Percentiles rank a stretch among this genome's conserved stretches.
These are phyloP conservation scores for Dendrolimus houi DNA, from an alignment of 2,888 invertebrate genomes.

Conservation along the genomic window DNA sequence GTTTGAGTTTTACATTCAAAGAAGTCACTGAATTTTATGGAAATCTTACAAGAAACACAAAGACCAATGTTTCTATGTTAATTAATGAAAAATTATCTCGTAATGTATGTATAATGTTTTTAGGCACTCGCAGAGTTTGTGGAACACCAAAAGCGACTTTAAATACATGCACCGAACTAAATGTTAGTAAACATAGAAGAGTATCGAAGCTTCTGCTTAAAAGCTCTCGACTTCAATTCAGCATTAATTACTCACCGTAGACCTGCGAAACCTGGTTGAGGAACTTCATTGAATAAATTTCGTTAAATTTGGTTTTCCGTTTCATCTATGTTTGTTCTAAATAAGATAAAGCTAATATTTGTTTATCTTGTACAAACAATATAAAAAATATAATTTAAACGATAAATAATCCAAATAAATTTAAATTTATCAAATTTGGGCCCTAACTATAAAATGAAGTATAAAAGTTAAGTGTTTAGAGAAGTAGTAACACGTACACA, in stretches of 20 bases:
- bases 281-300: neutral
- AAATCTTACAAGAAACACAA: no score
- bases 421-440: no score
- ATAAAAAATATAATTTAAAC: no score
- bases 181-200: neutral
- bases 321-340: neutral
- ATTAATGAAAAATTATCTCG: no score
- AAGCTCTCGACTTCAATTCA: slow-evolving; percentile 7
- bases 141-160: neutral
- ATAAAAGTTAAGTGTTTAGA: no score
- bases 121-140: neutral
- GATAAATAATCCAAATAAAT: no score
- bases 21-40: neutral
- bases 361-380: neutral
- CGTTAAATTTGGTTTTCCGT: neutral
- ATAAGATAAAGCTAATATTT: neutral
- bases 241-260: slow-evolving; percentile 12
- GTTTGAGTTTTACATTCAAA: neutral
- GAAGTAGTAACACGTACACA: no score
- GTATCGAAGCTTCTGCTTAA: slow-evolving; percentile 2
- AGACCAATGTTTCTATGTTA: no score
- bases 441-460: no score
- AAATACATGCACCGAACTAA: slow-evolving; percentile 1
- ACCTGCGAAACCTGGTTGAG: slow-evolving; percentile 3
- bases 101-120: neutral